Base-by-base conservation (phyloP, 2,797 vertebrate species). In the Hafferia zeledoni region DNA sequence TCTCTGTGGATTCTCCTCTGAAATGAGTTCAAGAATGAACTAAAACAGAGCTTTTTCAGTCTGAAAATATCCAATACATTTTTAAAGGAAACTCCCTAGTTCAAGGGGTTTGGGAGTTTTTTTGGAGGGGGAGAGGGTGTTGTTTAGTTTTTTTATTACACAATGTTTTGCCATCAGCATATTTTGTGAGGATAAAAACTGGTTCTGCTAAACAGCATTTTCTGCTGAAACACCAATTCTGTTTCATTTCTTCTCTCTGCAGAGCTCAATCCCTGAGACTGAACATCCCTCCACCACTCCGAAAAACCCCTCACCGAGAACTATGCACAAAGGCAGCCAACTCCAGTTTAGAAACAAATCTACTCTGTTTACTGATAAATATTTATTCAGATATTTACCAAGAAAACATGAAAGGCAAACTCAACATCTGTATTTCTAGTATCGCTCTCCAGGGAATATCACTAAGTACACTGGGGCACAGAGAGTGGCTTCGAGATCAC, bases 301-400 rank as follows among this genome's bases (percentile, higher is more conserved):
- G 8, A 61, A 89, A 89, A 91, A 8, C 57, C 63, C 77, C 46
- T 75, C 28, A 11, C 16, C 0, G 0, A 90, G 46, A 96, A 59
- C 85, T 90, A 76, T 35, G 87, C 47, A 25, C 30, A 65, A 61
- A 69, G 1, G 2, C 53, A 65, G 87, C 93, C 94, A 87, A 59
- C 55, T 64, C 30, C 53, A 31, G 13, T 57, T n/a, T 12, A 77
- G 64, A 74, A 89, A 91, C 63, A 71, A 70, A 89, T 47, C 71
- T 49, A 28, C 59, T 76, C 72, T 96, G 92, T 94, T 95, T 95
- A 95, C 86, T 69, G 90, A 35, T 93, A 95, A 96, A 95, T 84
- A 95, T 95, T 95, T 95, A 87, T 93, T 47, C 79, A 77, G 52
- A 24, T 80, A 90, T 90, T 94, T 86, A 91, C 89, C 61, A 53